Evolutionary conservation across 2,797 vertebrate species (phyloP), one percentile per base, ranked within the genome.

Genomic region (Protonibea diacanthus): DNA sequence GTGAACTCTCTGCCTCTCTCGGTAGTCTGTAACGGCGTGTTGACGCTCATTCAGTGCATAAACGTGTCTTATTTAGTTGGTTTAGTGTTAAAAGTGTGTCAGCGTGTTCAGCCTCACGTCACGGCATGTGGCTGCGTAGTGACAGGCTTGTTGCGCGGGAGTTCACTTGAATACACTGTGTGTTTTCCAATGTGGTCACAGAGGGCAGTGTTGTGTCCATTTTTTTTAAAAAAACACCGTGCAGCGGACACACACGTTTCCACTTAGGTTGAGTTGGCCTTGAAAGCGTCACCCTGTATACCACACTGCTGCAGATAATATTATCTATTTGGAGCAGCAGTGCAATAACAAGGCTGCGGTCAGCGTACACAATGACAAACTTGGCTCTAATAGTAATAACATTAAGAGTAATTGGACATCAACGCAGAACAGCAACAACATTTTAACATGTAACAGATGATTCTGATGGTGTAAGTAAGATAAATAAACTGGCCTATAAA

Each of bases 131-230:
- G 70, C 49, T 71, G 75, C 74, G 42, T 5, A 76, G 42, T 86
- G 86, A 53, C 88, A 76, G 73, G 63, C 47, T 44, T 9, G 84
- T 88, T 91, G 92, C 91, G 93, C 92, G 90, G 93, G 91, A 92
- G 76, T 93, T 92, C 68, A 68, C 84, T 92, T 92, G 88, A 93
- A 91, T 91, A 27, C 44, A 1, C 27, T 33, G 71, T 33, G 71
- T 82, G 66, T 77, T 87, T 75, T 45, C 14, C 72, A 38, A 0
- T 18, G 3, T 44, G 81, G 65, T 63, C 85, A 47, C 52, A 90
- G 89, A 59, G 90, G 90, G 91, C 91, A 80, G 87, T 88, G 3
- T 81, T 90, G 86, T 40, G 70, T 72, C 63, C 53, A 10, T 8
- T 44, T 12, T 1, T 38, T 25, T 3, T 29, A 25, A 25, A 21